Conservation (phyloP, 2,113 vertebrate genomes). For the Neomonachus schauinslandi region DNA sequence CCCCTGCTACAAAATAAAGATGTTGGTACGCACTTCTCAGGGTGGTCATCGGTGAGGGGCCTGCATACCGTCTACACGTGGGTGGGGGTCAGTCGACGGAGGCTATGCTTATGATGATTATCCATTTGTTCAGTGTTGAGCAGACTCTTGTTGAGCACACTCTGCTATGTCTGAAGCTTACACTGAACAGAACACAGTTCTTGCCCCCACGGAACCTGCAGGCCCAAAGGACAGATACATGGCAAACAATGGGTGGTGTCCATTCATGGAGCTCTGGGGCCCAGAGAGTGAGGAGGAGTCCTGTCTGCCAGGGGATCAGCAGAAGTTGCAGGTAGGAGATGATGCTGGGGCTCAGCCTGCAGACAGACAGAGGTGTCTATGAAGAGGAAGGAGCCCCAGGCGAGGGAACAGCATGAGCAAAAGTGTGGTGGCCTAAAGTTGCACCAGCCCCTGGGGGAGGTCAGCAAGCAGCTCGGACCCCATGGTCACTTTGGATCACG, state of each 20-base stretch:
- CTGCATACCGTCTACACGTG: fast-evolving
- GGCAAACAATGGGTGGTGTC: fast-evolving
- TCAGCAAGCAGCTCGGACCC: background rate
- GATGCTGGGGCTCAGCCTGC: background rate
- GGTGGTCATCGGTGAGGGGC: fast-evolving
- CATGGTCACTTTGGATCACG: background rate
- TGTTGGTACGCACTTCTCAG: background rate
- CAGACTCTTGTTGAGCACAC: fast-evolving
- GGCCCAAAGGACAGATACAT: background rate
- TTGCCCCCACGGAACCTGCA: background rate
- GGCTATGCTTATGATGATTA: fast-evolving
- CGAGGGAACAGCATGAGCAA: background rate
- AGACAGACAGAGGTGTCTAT: background rate
- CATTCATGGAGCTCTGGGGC: fast-evolving
- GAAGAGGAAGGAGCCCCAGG: background rate
- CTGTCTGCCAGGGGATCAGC: background rate
- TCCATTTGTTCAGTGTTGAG: fast-evolving
- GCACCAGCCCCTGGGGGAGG: background rate
- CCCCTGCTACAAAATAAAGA: background rate
- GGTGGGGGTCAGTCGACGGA: fast-evolving
- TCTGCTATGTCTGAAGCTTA: background rate
- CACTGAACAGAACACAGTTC: background rate
- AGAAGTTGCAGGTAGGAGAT: background rate
- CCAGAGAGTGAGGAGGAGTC: background rate
- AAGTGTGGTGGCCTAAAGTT: background rate